Percentiles rank a stretch among this genome's conserved stretches.
phyloP scores from a whole-genome alignment of 2,888 invertebrate genomes.

The Ashinkailepas kermadecensis region DNA sequence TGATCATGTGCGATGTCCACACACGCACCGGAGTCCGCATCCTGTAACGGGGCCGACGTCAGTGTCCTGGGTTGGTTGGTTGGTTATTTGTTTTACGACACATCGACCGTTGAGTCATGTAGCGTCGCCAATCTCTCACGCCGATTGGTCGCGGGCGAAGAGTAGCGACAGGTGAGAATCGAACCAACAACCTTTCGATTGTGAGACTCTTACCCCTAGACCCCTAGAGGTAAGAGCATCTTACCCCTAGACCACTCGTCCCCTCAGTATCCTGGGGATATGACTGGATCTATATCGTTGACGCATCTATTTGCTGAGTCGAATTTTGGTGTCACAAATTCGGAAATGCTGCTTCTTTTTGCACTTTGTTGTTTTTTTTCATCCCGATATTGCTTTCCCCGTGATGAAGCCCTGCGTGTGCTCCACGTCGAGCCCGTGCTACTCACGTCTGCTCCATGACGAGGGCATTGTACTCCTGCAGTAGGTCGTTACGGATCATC shows the following conservation, averaged over 20 bases:
- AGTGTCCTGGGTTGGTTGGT: too few species aligned
- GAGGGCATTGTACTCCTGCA: constrained; percentile 22
- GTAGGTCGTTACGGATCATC: constrained; percentile 14
- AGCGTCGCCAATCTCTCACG: too few species aligned
- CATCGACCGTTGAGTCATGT: too few species aligned
- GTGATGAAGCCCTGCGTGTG: neutral
- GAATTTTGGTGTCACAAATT: neutral
- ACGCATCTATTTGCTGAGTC: neutral
- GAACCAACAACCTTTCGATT: too few species aligned
- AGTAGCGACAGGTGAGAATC: too few species aligned
- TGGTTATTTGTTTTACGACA: too few species aligned
- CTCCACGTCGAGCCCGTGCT: neutral
- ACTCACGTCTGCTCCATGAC: constrained; percentile 20
- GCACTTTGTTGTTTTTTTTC: neutral
- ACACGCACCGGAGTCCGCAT: neutral
- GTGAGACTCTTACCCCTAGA: too few species aligned
- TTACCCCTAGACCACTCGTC: too few species aligned
- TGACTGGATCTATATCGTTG: too few species aligned
- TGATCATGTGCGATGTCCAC: constrained; percentile 18
- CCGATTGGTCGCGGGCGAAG: too few species aligned
- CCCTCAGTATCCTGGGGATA: too few species aligned
- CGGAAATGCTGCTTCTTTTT: neutral
- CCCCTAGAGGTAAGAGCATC: too few species aligned
- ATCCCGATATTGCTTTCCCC: neutral
- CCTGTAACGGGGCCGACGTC: neutral